These are phyloP conservation scores for Teleopsis dalmanni DNA, from an alignment of 1,140 invertebrate species.

Conservation along the genomic window DNA sequence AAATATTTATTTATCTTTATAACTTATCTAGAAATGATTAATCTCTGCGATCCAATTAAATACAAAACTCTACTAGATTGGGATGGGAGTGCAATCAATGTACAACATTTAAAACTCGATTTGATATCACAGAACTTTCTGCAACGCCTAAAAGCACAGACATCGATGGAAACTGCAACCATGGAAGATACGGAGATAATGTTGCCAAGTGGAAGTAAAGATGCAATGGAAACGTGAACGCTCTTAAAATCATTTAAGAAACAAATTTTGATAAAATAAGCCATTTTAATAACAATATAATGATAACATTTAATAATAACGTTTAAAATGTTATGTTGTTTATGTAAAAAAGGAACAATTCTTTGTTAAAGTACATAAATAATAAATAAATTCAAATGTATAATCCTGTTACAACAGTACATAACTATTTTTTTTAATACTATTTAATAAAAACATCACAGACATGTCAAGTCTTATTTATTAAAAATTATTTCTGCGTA, in stretches of 20 bases:
- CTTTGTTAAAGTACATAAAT: neutral
- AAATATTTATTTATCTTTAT: conserved; percentile 1
- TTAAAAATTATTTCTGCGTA: no score
- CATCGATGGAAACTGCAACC: neutral
- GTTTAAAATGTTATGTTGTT: conserved; percentile 3
- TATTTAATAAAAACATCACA: no score
- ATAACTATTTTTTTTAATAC: no score
- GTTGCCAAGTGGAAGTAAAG: no score
- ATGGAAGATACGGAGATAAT: no score
- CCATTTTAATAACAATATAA: neutral
- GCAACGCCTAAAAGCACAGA: conserved; percentile 22
- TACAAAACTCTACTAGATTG: conserved; percentile 34
- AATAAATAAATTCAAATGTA: no score
- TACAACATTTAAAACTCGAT: conserved; percentile 41
- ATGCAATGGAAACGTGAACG: conserved; percentile 3
- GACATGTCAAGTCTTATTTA: no score
- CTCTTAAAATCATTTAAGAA: no score
- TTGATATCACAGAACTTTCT: conserved; percentile 34
- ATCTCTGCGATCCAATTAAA: conserved; percentile 36
- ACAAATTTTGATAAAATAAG: no score
- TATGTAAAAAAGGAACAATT: neutral
- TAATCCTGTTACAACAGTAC: no score
- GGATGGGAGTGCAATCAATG: conserved; percentile 39
- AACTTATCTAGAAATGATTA: conserved; percentile 35
- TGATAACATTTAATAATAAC: neutral